phyloP scores from a whole-genome alignment of 2,113 vertebrate species.

The Alethe castanea region DNA sequence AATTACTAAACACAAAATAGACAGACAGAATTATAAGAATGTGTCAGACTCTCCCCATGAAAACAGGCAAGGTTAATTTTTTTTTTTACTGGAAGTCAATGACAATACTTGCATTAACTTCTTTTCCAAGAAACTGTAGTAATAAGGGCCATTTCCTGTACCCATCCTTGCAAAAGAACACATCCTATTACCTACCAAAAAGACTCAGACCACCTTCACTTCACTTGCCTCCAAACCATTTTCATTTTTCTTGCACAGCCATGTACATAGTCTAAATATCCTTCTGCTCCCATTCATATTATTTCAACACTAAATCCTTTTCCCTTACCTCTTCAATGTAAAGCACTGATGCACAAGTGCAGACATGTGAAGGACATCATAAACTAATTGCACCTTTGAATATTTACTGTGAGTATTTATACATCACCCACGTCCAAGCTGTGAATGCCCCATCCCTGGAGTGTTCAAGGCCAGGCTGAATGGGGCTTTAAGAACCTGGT shows the following conservation, averaged over 20 bases:
- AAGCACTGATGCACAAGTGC: background rate
- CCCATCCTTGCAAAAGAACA: background rate
- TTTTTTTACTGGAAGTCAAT: background rate
- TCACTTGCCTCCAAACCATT: background rate
- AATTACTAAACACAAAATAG: background rate
- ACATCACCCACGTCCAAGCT: background rate
- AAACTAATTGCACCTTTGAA: background rate
- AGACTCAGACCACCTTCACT: background rate
- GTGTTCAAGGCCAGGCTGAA: background rate
- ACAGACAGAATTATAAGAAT: background rate
- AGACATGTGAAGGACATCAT: background rate
- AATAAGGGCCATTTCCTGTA: background rate
- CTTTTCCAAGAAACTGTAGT: background rate
- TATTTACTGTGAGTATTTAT: background rate
- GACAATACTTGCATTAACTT: background rate
- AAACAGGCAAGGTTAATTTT: background rate
- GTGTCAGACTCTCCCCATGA: background rate
- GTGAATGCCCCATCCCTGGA: background rate
- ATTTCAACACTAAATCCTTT: background rate
- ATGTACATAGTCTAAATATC: background rate
- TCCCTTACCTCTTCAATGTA: background rate
- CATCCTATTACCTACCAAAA: background rate
- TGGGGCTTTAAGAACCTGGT: background rate
- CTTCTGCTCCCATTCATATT: background rate
- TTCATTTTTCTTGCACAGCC: background rate